Base-by-base conservation (phyloP, 2,113 vertebrate genomes). In the Anseranas semipalmata region DNA sequence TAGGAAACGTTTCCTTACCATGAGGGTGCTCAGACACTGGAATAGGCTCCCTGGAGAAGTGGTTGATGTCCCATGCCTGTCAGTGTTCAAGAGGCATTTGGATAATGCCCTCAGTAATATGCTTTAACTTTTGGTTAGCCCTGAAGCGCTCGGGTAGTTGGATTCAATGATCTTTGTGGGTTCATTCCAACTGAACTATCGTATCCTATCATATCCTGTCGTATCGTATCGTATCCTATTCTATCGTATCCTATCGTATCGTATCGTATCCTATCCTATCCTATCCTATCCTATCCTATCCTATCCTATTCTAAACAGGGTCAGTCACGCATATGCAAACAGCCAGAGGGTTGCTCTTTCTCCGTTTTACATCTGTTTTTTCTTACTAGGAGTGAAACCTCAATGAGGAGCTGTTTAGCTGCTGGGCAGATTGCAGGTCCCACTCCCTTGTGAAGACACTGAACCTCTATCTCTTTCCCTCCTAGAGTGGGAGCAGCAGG, bases 381-480 rank as follows among this genome's bases (percentile, higher is more conserved):
- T 45, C 37, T 56, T 75, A 55, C 43, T 60, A 18, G 53, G 62
- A 65, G 14, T 12, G 16, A 46, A 83, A 79, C 5, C 43, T 68
- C 62, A 46, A 21, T 0, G 2, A 73, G 67, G 14, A 82, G 28
- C 22, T 75, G 28, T 16, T 43, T 41, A 33, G 17, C 32, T 63
- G 28, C 43, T 28, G 30, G 16, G 30, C 3, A 56, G 46, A 15
- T 12, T 45, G 55, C 32, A 52, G 21, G 65, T 46, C 52, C 43
- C 21, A 33, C 33, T 59, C 16, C 12, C 24, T 72, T 19, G 21
- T 1, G 16, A 67, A 56, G 58, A 14, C 17, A 17, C 12, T 25
- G 32, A 50, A 53, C 7, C 6, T 58, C 20, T 73, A 3, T 15
- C 0, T 0, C 20, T 33, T 87, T 74, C 60, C 19, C 28, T 28